Conservation (phyloP, 1,140 invertebrate species). For the Danaus plexippus region DNA sequence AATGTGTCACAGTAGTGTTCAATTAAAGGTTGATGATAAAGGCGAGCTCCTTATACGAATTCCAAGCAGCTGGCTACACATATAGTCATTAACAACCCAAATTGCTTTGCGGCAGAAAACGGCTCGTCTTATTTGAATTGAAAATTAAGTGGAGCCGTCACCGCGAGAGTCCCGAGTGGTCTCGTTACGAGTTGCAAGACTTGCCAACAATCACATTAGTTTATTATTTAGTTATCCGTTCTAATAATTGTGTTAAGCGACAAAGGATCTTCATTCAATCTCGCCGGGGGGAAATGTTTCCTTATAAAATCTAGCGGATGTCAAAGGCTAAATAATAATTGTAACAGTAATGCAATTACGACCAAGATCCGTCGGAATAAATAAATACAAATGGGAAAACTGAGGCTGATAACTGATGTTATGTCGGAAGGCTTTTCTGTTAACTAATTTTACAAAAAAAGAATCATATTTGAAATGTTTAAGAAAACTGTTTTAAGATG, state of each 20-base stretch:
- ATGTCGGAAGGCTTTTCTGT: no score
- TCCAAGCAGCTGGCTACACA: constrained; percentile 8
- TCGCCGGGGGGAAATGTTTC: constrained; percentile 2
- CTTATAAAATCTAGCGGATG: no score
- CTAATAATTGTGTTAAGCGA: constrained; percentile 17
- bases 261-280: constrained; percentile 7
- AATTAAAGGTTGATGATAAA: no score
- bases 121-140: constrained; percentile 39
- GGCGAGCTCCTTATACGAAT: neutral
- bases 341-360: no score
- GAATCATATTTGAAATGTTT: no score
- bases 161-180: constrained; percentile 20
- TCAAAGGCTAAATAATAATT: no score
- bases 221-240: constrained; percentile 20
- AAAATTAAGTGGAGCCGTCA: constrained; percentile 36
- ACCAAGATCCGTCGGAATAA: no score
- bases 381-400: no score
- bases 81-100: constrained; percentile 13
- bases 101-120: constrained; percentile 19
- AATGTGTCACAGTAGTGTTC: no score
- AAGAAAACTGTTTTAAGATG: no score
- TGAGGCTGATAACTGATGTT: no score
- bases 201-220: constrained; percentile 21
- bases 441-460: no score
- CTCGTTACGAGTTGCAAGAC: constrained; percentile 20